A percentile compares a stretch with the other conserved stretches of the same genome.
Evolutionary conservation across 2,888 invertebrate genomes (phyloP).

Genomic region (Nasonovia ribisnigri): DNA sequence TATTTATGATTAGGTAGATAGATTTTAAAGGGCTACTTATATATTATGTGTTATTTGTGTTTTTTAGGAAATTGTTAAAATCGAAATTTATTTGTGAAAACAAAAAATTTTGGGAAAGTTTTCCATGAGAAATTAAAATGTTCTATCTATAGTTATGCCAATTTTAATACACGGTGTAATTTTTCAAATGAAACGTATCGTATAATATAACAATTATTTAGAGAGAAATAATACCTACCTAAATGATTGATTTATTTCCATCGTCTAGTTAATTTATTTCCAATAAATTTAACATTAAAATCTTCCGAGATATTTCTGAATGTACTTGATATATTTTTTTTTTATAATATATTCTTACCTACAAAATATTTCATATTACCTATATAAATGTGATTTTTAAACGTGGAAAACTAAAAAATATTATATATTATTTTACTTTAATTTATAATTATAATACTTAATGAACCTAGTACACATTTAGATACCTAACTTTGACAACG

Average conservation of each 20-base stretch:
- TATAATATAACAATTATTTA: neutral
- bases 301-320: neutral
- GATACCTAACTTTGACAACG: neutral
- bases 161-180: neutral
- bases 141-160: neutral
- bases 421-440: too few relatives aligned
- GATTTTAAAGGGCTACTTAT: neutral
- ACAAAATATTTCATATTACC: neutral
- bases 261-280: neutral
- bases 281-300: neutral
- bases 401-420: neutral
- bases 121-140: neutral
- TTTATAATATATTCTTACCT: neutral
- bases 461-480: too few relatives aligned
- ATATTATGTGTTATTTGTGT: neutral
- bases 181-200: neutral
- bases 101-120: neutral
- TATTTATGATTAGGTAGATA: neutral
- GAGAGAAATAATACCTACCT: neutral
- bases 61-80: neutral
- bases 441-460: neutral
- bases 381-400: neutral
- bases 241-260: neutral
- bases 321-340: too few relatives aligned
- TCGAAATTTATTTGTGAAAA: neutral